Evolutionary conservation across 1,140 invertebrate genomes (phyloP).

Genomic region (Lordiphosa mommai): DNA sequence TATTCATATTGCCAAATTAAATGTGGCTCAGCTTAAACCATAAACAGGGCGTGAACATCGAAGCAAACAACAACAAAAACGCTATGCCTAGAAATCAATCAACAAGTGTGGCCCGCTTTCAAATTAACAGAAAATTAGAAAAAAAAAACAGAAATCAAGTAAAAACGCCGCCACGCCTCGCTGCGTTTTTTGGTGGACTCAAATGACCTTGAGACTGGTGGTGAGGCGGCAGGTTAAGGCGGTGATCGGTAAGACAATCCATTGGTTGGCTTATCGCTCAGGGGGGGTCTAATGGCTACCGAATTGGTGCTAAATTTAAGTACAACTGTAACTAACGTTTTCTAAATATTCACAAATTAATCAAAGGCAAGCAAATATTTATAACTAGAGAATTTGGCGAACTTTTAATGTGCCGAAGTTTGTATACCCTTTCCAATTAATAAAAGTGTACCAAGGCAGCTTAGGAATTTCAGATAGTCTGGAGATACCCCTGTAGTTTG

Average conservation of each 20-base stretch:
- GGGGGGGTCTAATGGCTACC: constrained; percentile 41
- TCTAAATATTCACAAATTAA: constrained; percentile 23
- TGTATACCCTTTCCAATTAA: too few relatives aligned
- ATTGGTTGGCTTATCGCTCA: constrained; percentile 15
- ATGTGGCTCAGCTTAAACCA: constrained; percentile 18
- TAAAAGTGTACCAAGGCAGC: too few relatives aligned
- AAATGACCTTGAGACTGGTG: constrained; percentile 54
- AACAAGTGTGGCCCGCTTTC: constrained; percentile 67
- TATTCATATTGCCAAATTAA: constrained; percentile 59
- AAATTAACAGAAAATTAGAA: constrained; percentile 42
- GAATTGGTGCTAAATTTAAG: constrained; percentile 37
- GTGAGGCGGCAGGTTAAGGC: constrained; percentile 17
- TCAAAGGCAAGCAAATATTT: constrained; percentile 7
- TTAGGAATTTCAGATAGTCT: too few relatives aligned
- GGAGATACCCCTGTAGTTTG: too few relatives aligned
- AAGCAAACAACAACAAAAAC: constrained; percentile 22
- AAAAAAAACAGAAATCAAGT: not conserved
- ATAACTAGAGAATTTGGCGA: too few relatives aligned
- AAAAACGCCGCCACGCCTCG: constrained; percentile 41
- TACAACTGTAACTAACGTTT: constrained; percentile 30
- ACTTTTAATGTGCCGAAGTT: too few relatives aligned
- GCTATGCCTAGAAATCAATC: constrained; percentile 59
- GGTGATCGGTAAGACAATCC: constrained; percentile 19
- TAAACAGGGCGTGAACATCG: too few relatives aligned
- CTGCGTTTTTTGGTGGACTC: constrained; percentile 39